Conservation (phyloP, 2,888 invertebrate species). For the Crossocerus cetratus region DNA sequence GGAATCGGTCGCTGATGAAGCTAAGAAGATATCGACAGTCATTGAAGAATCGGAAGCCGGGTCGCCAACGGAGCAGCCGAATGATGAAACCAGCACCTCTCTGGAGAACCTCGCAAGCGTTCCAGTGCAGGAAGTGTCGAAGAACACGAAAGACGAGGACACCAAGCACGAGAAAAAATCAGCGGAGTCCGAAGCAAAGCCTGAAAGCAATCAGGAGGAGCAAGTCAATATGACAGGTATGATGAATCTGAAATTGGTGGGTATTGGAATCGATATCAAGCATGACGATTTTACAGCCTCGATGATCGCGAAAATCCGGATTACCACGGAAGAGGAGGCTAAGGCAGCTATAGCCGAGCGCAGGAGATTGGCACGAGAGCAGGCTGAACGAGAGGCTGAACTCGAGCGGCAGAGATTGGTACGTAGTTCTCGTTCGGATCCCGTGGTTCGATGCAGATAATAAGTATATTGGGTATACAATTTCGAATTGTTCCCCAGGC, state of each 20-base stretch:
- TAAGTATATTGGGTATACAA: too few species aligned
- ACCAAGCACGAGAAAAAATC: constrained; percentile 69
- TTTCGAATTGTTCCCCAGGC: constrained; percentile 74
- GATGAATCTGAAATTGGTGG: background rate
- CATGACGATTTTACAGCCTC: constrained; percentile 77
- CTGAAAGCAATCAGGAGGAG: constrained; percentile 74
- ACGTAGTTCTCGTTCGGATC: constrained; percentile 17
- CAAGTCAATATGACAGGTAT: constrained; percentile 81
- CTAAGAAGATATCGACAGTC: constrained; percentile 37
- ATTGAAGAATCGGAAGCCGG: constrained; percentile 44
- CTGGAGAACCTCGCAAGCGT: constrained; percentile 54
- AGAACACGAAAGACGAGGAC: constrained; percentile 67
- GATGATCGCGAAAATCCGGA: constrained; percentile 83
- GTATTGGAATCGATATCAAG: background rate
- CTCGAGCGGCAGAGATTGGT: constrained; percentile 84
- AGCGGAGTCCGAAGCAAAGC: constrained; percentile 65
- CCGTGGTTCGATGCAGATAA: too few species aligned
- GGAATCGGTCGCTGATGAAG: constrained; percentile 37
- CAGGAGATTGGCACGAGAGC: constrained; percentile 91
- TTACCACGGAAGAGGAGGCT: constrained; percentile 94
- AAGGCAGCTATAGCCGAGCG: constrained; percentile 96
- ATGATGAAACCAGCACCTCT: constrained; percentile 59
- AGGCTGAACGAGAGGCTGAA: constrained; percentile 94
- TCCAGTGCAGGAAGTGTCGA: constrained; percentile 58
- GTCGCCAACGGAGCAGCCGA: constrained; percentile 52